Conservation (phyloP, 2,113 vertebrate genomes). For the Rallus limicola region DNA sequence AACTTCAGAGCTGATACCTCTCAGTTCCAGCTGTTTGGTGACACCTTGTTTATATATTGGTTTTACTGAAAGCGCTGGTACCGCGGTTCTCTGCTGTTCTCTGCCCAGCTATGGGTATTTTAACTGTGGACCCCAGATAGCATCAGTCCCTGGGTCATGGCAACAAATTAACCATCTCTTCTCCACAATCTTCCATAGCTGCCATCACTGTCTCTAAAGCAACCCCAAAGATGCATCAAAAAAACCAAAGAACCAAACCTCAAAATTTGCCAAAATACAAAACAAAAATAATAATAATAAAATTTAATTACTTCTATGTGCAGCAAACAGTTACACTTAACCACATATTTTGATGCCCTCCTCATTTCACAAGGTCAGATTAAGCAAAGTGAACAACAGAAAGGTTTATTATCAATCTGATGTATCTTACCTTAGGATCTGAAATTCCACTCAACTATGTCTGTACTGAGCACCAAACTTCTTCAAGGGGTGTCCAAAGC, state of each 20-base stretch:
- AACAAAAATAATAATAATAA: neutral
- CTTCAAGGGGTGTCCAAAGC: neutral
- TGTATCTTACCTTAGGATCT: neutral
- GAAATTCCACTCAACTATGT: neutral
- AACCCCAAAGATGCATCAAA: neutral
- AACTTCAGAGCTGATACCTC: neutral
- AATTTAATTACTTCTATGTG: neutral
- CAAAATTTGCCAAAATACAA: neutral
- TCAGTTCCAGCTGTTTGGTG: conserved; percentile 30
- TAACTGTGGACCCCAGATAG: neutral
- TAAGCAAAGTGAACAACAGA: neutral
- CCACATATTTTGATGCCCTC: neutral
- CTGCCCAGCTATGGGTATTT: neutral
- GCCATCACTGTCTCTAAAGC: neutral
- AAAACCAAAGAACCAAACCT: neutral
- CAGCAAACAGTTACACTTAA: neutral
- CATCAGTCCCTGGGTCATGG: neutral
- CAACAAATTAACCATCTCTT: neutral
- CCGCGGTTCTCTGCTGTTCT: neutral
- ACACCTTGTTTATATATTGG: neutral
- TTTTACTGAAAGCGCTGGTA: neutral
- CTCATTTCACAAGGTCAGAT: neutral
- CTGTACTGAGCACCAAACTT: neutral
- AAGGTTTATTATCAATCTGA: neutral
- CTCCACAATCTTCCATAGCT: neutral